Conservation (phyloP, 2,888 invertebrate genomes). For the Drosophila diplacantha region DNA sequence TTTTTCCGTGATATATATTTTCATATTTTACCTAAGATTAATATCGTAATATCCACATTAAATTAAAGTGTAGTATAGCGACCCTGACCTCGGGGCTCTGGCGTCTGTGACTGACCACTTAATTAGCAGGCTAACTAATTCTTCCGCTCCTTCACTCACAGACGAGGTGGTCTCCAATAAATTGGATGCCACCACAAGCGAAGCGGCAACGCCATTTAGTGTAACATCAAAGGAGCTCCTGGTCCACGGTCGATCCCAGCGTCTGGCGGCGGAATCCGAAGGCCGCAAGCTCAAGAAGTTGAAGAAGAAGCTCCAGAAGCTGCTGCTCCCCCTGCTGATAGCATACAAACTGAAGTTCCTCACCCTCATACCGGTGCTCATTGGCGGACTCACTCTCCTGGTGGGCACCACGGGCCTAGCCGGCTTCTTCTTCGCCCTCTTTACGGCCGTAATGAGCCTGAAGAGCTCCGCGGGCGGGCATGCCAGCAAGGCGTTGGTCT, state of each 20-base stretch:
- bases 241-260: slow-evolving; percentile 61
- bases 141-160: slow-evolving; percentile 10
- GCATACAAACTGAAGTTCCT: slow-evolving; percentile 92
- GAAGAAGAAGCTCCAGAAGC: slow-evolving; percentile 83
- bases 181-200: slow-evolving; percentile 35
- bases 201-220: slow-evolving; percentile 6
- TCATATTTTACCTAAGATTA: too few relatives aligned
- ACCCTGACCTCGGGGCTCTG: slow-evolving; percentile 35
- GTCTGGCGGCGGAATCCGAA: slow-evolving; percentile 33
- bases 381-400: slow-evolving; percentile 84
- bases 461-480: slow-evolving; percentile 76
- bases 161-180: slow-evolving; percentile 32
- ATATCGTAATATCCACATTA: background rate
- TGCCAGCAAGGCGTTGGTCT: slow-evolving; percentile 61
- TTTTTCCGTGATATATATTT: too few relatives aligned
- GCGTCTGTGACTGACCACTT: slow-evolving; percentile 42
- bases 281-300: slow-evolving; percentile 78
- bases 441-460: slow-evolving; percentile 88
- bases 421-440: slow-evolving; percentile 92
- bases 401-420: slow-evolving; percentile 89
- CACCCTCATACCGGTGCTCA: slow-evolving; percentile 85
- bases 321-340: slow-evolving; percentile 85
- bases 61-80: slow-evolving; percentile 1
- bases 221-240: slow-evolving; percentile 50
- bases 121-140: slow-evolving; percentile 52